phyloP scores from a whole-genome alignment of 1,140 invertebrate species.

The Dufourea novaeangliae region DNA sequence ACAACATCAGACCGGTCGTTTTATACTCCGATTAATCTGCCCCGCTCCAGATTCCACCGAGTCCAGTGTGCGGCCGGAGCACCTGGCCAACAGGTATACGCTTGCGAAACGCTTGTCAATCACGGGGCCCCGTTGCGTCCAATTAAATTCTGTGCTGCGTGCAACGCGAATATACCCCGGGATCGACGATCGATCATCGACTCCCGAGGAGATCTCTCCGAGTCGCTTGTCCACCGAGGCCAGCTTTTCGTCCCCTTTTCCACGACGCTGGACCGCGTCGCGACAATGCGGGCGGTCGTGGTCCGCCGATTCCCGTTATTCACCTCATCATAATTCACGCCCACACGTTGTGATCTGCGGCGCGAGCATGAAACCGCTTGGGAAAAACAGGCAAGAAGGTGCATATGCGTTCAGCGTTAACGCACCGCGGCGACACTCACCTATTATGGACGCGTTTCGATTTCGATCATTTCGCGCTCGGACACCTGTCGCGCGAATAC shows the following conservation, averaged over 20 bases:
- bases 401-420: conserved; percentile 39
- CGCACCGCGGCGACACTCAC: conserved; percentile 50
- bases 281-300: conserved; percentile 40
- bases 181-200: conserved; percentile 48
- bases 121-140: not conserved
- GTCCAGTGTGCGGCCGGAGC: not conserved
- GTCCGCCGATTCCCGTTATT: conserved; percentile 49
- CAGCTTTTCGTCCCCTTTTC: not conserved
- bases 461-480: conserved; percentile 68
- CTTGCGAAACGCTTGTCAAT: conserved; percentile 38
- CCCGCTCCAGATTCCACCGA: conserved; percentile 32
- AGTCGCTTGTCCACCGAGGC: not conserved
- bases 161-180: not conserved
- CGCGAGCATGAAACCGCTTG: too few relatives aligned
- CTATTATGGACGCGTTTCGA: conserved; percentile 69
- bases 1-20: not conserved
- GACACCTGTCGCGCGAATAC: conserved; percentile 74
- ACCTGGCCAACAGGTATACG: conserved; percentile 28
- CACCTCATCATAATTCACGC: conserved; percentile 64
- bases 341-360: conserved; percentile 52
- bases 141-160: not conserved
- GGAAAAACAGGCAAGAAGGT: conserved; percentile 8
- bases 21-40: conserved; percentile 33
- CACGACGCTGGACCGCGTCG: too few relatives aligned
- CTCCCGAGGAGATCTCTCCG: not conserved